phyloP scores from a whole-genome alignment of 2,888 invertebrate genomes.

The Caenorhabditis sulstoni region DNA sequence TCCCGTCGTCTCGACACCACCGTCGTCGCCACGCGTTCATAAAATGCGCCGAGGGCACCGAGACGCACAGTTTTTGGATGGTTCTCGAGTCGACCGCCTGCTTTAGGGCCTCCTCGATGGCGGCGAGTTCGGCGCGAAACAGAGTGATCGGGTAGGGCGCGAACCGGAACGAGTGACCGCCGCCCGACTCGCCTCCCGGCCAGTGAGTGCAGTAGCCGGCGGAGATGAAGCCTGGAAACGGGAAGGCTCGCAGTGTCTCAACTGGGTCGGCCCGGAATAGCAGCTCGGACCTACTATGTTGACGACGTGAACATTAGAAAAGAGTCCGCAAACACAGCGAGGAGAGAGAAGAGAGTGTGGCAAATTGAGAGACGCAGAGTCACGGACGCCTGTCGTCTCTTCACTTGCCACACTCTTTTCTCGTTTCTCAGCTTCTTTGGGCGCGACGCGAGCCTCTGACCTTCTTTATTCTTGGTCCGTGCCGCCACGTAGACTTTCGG shows the following conservation, averaged over 20 bases:
- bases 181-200: conserved; percentile 43
- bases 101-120: conserved; percentile 67
- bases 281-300: too few species aligned
- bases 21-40: conserved; percentile 38
- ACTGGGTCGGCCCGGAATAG: too few species aligned
- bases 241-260: too few species aligned
- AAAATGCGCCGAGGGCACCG: conserved; percentile 40
- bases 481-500: conserved; percentile 38
- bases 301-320: too few species aligned
- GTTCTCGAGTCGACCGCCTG: conserved; percentile 34
- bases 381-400: background rate
- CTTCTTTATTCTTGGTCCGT: conserved; percentile 11
- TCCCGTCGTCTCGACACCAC: conserved; percentile 25
- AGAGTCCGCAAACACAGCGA: too few species aligned
- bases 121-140: conserved; percentile 68
- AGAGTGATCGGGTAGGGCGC: conserved; percentile 63
- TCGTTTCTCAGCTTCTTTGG: too few species aligned
- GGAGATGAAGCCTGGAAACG: conserved; percentile 34
- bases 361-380: too few species aligned
- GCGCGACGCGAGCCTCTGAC: too few species aligned
- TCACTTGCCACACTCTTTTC: too few species aligned
- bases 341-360: too few species aligned
- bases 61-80: conserved; percentile 18
- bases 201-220: conserved; percentile 55
- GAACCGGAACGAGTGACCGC: conserved; percentile 49